Conservation (phyloP, 2,888 invertebrate species). For the Allolobophora icterica region DNA sequence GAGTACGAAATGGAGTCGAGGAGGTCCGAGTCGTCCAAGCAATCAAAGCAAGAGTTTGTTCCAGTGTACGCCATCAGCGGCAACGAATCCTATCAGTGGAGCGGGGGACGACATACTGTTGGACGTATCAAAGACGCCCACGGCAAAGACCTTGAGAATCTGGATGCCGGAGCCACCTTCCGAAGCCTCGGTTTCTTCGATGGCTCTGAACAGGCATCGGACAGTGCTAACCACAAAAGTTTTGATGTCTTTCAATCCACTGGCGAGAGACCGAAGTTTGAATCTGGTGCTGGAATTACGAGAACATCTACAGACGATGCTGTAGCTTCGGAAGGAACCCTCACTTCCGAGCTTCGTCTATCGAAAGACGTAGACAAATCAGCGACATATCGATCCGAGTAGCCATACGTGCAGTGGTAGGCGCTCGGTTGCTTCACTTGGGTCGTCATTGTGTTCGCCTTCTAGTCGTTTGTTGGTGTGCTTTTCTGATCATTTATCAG, state of each 20-base stretch:
- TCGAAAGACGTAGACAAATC: constrained; percentile 20
- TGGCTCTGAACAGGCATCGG: neutral
- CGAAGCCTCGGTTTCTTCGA: constrained; percentile 21
- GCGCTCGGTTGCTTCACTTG: neutral
- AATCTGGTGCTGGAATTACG: neutral
- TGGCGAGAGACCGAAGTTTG: neutral
- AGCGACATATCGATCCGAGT: neutral
- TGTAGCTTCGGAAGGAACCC: neutral
- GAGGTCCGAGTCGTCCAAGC: neutral
- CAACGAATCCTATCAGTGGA: constrained; percentile 2
- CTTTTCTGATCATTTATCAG: neutral
- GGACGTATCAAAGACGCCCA: neutral
- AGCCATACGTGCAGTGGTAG: constrained; percentile 6
- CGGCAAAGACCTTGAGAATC: neutral
- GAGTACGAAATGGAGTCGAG: neutral
- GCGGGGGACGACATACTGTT: neutral
- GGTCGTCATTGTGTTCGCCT: neutral
- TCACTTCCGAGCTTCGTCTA: neutral
- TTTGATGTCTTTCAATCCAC: neutral
- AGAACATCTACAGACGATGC: constrained; percentile 11
- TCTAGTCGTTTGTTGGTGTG: neutral
- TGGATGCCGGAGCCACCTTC: constrained; percentile 13
- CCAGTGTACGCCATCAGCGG: constrained; percentile 19
- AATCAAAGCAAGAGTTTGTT: neutral
- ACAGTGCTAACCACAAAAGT: neutral